Percentiles rank a stretch among this genome's conserved stretches.
Evolutionary conservation across 2,113 vertebrate genomes (phyloP).

Genomic region (Rhipidura dahli): DNA sequence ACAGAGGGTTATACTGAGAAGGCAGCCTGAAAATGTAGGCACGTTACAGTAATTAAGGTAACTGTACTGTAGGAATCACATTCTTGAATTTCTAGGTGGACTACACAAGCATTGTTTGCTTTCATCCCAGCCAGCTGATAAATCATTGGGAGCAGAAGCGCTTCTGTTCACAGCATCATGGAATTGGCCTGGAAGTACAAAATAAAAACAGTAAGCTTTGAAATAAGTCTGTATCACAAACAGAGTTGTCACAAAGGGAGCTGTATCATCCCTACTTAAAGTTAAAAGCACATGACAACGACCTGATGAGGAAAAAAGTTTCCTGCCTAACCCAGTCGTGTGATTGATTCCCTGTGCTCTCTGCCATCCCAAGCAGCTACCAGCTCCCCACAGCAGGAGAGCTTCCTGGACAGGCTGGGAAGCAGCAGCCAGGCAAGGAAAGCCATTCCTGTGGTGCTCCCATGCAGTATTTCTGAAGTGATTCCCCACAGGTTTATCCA

Average conservation of each 20-base stretch:
- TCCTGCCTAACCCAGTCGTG: background rate
- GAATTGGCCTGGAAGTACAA: slow-evolving; percentile 31
- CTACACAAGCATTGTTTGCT: slow-evolving; percentile 53
- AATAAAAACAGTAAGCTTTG: background rate
- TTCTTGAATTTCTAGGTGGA: slow-evolving; percentile 69
- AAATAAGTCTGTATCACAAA: background rate
- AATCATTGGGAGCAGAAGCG: slow-evolving; percentile 13
- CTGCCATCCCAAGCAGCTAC: background rate
- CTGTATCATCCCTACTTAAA: background rate
- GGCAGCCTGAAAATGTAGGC: slow-evolving; percentile 90
- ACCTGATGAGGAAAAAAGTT: background rate
- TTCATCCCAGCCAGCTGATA: slow-evolving; percentile 58
- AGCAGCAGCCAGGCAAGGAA: background rate
- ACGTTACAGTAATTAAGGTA: slow-evolving; percentile 85
- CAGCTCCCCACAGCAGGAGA: background rate
- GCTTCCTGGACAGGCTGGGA: background rate
- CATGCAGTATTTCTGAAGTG: background rate
- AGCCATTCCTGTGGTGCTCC: background rate
- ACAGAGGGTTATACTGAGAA: slow-evolving; percentile 83
- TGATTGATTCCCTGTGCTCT: background rate
- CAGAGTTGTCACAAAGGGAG: background rate
- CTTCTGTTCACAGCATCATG: slow-evolving; percentile 31
- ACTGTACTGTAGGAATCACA: slow-evolving; percentile 72
- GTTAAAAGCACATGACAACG: background rate
- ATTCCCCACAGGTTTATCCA: background rate